These are phyloP conservation scores for Hydractinia echinata DNA, from an alignment of 30 jellyfish, hydroid and myxozoan genomes.

Conservation along the genomic window DNA sequence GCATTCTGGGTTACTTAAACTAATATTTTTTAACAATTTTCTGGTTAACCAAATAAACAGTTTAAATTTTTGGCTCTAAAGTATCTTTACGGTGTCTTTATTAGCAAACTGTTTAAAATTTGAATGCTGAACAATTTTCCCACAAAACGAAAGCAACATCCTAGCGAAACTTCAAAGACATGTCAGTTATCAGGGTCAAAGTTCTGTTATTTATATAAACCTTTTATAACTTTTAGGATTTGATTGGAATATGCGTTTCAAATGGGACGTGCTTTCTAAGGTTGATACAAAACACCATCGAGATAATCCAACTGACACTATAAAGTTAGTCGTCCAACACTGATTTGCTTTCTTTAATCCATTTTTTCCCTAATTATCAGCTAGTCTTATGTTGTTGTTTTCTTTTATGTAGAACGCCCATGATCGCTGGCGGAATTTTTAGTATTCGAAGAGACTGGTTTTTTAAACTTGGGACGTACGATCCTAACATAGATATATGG, in stretches of 20 bases:
- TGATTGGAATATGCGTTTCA: conserved; percentile 78
- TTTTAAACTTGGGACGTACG: conserved; percentile 65
- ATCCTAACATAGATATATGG: conserved; percentile 69
- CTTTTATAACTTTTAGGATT: conserved; percentile 41
- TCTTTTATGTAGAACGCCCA: conserved; percentile 52
- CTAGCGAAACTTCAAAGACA: no score
- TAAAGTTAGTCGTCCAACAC: conserved; percentile 36
- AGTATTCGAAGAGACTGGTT: conserved; percentile 60
- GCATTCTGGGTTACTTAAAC: no score
- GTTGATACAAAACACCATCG: conserved; percentile 24
- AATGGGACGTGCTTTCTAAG: conserved; percentile 62
- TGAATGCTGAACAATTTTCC: no score
- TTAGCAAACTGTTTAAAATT: no score
- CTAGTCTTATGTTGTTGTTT: neutral
- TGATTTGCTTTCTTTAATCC: neutral
- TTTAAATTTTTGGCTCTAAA: no score
- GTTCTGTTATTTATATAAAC: no score
- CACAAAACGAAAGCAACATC: no score
- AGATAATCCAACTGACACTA: conserved; percentile 51
- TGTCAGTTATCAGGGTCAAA: no score
- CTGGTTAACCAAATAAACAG: no score
- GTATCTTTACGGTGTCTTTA: no score
- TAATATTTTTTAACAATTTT: no score
- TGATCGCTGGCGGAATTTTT: conserved; percentile 83
- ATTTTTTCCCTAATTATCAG: neutral